Evolutionary conservation across 2,888 invertebrate genomes (phyloP).

Genomic region (Trachelus iudaicus): DNA sequence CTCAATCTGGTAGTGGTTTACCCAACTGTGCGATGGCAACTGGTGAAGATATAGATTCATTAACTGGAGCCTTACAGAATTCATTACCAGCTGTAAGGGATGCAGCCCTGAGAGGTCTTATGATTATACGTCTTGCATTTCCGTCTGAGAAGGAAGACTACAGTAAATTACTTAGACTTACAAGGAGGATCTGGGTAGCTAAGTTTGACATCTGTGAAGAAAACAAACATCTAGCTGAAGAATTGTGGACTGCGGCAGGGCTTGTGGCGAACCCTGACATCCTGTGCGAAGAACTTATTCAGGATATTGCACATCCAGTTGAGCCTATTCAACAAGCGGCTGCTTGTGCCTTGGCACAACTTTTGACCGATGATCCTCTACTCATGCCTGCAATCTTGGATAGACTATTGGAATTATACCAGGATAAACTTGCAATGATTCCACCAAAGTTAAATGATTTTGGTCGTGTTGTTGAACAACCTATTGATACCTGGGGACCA

Average conservation of each 20-base stretch:
- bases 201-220: slow-evolving; percentile 83
- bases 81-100: slow-evolving; percentile 79
- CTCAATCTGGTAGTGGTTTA: slow-evolving; percentile 78
- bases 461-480: slow-evolving; percentile 86
- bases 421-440: slow-evolving; percentile 81
- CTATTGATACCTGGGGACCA: slow-evolving; percentile 91
- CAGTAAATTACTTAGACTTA: slow-evolving; percentile 72
- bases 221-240: slow-evolving; percentile 74
- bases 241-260: slow-evolving; percentile 73
- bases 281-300: slow-evolving; percentile 71
- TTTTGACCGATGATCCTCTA: slow-evolving; percentile 70
- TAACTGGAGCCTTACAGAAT: slow-evolving; percentile 80
- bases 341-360: slow-evolving; percentile 80
- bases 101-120: slow-evolving; percentile 80
- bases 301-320: slow-evolving; percentile 83
- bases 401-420: slow-evolving; percentile 78
- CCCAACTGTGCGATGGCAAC: slow-evolving; percentile 73
- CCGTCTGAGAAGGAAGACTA: slow-evolving; percentile 72
- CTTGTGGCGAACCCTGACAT: slow-evolving; percentile 67
- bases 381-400: slow-evolving; percentile 72
- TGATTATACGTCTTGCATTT: slow-evolving; percentile 73
- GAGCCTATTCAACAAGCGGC: slow-evolving; percentile 86
- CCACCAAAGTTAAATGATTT: slow-evolving; percentile 91
- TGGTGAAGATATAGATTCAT: slow-evolving; percentile 78
- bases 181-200: slow-evolving; percentile 84